These are phyloP conservation scores for Rallus crepitans DNA, from an alignment of 2,797 vertebrate species.

Conservation along the genomic window DNA sequence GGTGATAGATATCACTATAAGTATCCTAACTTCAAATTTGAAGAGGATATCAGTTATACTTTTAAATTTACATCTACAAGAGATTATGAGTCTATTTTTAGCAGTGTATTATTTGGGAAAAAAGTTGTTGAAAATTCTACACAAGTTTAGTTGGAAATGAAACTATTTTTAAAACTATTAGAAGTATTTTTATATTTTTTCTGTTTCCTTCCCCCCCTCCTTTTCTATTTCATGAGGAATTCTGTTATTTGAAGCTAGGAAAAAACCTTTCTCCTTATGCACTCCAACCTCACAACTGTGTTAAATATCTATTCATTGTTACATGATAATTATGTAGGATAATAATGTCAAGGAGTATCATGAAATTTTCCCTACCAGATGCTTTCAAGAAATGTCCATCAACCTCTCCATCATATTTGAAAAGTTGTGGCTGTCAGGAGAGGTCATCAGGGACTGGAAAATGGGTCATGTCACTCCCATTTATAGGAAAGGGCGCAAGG, in stretches of 20 bases:
- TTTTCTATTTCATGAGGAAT: neutral
- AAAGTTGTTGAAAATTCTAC: neutral
- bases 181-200: neutral
- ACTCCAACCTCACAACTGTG: neutral
- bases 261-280: neutral
- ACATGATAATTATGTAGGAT: neutral
- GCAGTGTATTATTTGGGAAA: neutral
- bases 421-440: no score
- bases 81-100: neutral
- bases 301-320: conserved; percentile 5
- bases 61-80: neutral
- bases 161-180: neutral
- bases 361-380: neutral
- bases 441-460: no score
- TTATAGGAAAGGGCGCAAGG: no score
- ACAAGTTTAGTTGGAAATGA: neutral
- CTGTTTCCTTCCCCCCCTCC: no score
- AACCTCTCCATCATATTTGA: neutral
- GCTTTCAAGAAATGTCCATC: neutral
- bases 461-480: no score
- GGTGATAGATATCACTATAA: neutral
- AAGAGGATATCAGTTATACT: neutral
- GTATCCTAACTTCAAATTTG: neutral
- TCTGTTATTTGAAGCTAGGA: neutral
- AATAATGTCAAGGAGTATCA: neutral